Evolutionary conservation across 2,113 vertebrate genomes (phyloP).

Genomic region (Pungitius pungitius): DNA sequence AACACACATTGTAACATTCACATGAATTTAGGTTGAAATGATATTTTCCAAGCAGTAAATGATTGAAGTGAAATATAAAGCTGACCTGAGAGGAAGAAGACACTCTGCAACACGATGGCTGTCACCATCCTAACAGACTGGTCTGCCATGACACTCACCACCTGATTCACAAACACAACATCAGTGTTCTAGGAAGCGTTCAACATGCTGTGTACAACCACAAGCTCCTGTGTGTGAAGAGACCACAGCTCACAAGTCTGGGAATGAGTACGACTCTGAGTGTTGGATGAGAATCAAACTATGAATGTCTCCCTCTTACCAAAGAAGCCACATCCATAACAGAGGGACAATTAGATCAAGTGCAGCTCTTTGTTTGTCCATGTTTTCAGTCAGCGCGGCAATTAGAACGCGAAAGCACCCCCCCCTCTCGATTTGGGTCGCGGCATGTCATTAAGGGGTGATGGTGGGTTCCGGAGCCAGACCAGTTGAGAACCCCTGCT

Average conservation of each 20-base stretch:
- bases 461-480: too few species aligned
- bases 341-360: not conserved
- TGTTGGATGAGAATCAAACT: not conserved
- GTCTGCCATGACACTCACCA: not conserved
- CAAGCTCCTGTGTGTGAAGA: too few species aligned
- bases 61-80: not conserved
- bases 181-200: not conserved
- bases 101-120: not conserved
- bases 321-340: not conserved
- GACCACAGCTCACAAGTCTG: too few species aligned
- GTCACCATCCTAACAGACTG: not conserved
- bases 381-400: too few species aligned
- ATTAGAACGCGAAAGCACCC: too few species aligned
- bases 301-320: not conserved
- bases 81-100: slow-evolving; percentile 1
- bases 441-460: too few species aligned
- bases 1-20: not conserved
- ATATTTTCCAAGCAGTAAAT: not conserved
- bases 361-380: too few species aligned
- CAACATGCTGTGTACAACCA: not conserved
- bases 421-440: too few species aligned
- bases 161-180: not conserved
- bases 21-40: not conserved
- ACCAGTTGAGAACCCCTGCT: too few species aligned
- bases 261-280: not conserved